Base-by-base conservation (phyloP, 2,888 invertebrate genomes). In the Pachycephus smyrnensis region DNA sequence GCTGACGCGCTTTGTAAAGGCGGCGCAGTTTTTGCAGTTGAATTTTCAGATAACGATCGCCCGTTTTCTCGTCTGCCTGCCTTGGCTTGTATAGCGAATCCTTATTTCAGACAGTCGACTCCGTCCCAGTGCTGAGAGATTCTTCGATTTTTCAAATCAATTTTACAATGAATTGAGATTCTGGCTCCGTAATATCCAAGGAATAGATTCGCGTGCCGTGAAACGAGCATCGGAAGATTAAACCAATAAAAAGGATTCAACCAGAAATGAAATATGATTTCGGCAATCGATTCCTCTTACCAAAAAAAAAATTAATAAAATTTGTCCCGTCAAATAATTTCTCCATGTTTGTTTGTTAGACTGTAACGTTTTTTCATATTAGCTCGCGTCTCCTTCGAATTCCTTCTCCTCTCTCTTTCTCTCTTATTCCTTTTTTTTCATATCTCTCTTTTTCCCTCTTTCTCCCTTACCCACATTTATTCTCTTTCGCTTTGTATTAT, bases 401-500 rank as follows among this genome's bases (percentile, higher is more conserved):
- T 23, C 23, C 23, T 23, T 55, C 23, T 55, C 23, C 23, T 55
- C 23, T 40, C 23, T 23, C 40, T 40, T 2, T 40, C 40, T 40
- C 4, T 15, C 15, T 40, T 40, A 40, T 15, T 40, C 15, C 15
- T 12, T 15, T 6, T 15, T 15, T 15, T 15, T 15, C 15, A 40
- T 40, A 15, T 40, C 40, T 40, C 15, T 40, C 40, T 15, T 15
- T 40, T 40, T 23, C 40, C 6, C 15, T 4, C 15, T 40, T 40
- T 15, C 6, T 23, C 15, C 15, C 6, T 6, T 15, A 40, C 75
- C 69, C 73, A 30, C 78, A 76, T 68, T 73, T 75, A 80, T 82
- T 84, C 81, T 84, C 83, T 80, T 84, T 82, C 84, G 81, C 78
- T 82, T 83, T 85, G 83, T 85, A 85, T 85, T 85, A 85, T 85